phyloP scores from a whole-genome alignment of 2,113 vertebrate genomes.

The Chamaetylas fuelleborni region DNA sequence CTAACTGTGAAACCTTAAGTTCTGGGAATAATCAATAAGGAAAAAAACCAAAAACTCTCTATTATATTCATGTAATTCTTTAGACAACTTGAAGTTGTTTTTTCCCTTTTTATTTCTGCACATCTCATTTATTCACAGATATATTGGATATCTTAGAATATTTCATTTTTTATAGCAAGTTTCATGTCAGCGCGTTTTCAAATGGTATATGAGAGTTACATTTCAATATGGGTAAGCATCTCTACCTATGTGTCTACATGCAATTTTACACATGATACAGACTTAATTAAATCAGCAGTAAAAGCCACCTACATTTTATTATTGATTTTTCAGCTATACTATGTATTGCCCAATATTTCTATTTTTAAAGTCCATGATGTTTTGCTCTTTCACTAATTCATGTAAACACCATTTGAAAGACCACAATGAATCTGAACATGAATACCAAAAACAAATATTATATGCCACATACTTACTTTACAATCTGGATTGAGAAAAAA shows the following conservation, averaged over 20 bases:
- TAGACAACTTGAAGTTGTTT: slow-evolving; percentile 54
- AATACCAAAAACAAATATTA: background rate
- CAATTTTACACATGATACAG: slow-evolving; percentile 32
- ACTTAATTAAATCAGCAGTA: slow-evolving; percentile 68
- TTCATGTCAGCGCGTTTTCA: slow-evolving; percentile 56
- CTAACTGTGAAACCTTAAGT: slow-evolving; percentile 77
- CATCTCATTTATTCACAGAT: slow-evolving; percentile 67
- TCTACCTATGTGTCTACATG: background rate
- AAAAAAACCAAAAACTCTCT: slow-evolving; percentile 35
- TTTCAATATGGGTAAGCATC: slow-evolving; percentile 36
- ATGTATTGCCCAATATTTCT: slow-evolving; percentile 62
- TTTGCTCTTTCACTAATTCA: background rate
- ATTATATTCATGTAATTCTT: slow-evolving; percentile 59
- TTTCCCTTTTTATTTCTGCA: slow-evolving; percentile 44
- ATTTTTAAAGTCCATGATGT: slow-evolving; percentile 45
- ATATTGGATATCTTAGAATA: slow-evolving; percentile 48
- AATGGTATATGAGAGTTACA: slow-evolving; percentile 33
- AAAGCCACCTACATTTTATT: slow-evolving; percentile 53
- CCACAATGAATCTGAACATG: background rate
- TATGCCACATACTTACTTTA: background rate
- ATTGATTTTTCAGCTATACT: slow-evolving; percentile 64
- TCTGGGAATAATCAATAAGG: slow-evolving; percentile 83
- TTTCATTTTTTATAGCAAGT: slow-evolving; percentile 65
- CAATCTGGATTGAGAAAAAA: background rate
- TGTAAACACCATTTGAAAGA: background rate